Conservation (phyloP, 2,888 invertebrate species). For the Agrilus mali region DNA sequence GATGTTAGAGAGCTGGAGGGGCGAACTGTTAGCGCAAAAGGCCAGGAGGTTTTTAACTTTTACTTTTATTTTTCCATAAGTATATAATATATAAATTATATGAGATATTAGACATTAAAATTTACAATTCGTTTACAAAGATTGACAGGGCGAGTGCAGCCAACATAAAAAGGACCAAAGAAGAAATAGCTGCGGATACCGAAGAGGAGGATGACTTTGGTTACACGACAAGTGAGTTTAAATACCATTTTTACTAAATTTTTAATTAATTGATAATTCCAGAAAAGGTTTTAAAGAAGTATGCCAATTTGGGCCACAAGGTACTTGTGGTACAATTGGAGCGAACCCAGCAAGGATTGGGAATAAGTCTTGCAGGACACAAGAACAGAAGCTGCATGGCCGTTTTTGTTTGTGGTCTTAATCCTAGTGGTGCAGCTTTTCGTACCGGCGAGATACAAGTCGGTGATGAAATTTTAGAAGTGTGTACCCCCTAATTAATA, state of each 20-base stretch:
- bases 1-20: constrained; percentile 69
- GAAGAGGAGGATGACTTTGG: constrained; percentile 88
- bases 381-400: constrained; percentile 90
- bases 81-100: too few relatives aligned
- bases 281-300: constrained; percentile 92
- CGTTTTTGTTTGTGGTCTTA: constrained; percentile 91
- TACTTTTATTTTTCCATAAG: not conserved
- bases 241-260: not conserved
- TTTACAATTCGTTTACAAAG: constrained; percentile 34
- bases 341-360: constrained; percentile 64
- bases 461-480: constrained; percentile 93
- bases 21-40: constrained; percentile 62
- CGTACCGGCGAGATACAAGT: constrained; percentile 65
- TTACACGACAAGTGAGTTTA: constrained; percentile 77
- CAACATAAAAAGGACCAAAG: constrained; percentile 62
- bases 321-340: constrained; percentile 65
- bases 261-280: constrained; percentile 22
- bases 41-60: constrained; percentile 48
- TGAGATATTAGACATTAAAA: not conserved
- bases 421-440: constrained; percentile 73
- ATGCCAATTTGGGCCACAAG: constrained; percentile 61
- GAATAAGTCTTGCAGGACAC: constrained; percentile 89
- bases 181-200: constrained; percentile 66
- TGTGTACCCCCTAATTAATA: constrained; percentile 26
- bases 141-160: constrained; percentile 84